phyloP scores from a whole-genome alignment of 2,113 vertebrate genomes.

The Calypte anna region DNA sequence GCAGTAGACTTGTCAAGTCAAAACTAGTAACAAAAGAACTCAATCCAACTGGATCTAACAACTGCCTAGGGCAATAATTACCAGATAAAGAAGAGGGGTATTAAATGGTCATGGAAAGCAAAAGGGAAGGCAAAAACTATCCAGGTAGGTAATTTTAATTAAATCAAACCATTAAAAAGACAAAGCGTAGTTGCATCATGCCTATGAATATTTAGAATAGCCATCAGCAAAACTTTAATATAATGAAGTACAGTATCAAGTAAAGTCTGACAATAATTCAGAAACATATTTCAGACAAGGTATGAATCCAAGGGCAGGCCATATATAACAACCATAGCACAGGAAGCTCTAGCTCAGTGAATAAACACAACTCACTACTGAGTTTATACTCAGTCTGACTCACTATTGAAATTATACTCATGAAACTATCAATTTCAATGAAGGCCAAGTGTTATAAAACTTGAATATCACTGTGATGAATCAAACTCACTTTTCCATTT shows the following conservation, averaged over 20 bases:
- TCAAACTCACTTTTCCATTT: neutral
- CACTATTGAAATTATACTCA: neutral
- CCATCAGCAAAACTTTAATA: neutral
- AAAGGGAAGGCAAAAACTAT: constrained; percentile 8
- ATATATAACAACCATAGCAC: neutral
- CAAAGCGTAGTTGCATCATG: neutral
- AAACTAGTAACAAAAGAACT: constrained; percentile 37
- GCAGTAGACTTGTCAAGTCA: constrained; percentile 7
- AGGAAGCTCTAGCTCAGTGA: neutral
- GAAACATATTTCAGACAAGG: neutral
- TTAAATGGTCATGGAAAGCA: constrained; percentile 36
- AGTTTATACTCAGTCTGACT: neutral
- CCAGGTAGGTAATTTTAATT: neutral
- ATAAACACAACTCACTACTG: neutral
- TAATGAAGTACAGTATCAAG: neutral
- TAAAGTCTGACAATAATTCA: neutral
- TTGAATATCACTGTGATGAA: neutral
- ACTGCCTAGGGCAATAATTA: constrained; percentile 47
- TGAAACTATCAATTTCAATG: neutral
- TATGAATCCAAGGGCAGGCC: neutral
- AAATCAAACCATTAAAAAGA: constrained; percentile 25
- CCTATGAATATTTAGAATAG: constrained; percentile 19
- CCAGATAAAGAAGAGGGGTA: neutral
- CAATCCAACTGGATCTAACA: constrained; percentile 22
- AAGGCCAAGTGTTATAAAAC: neutral